phyloP scores from a whole-genome alignment of 2,113 vertebrate species.

The Thamnophis sirtalis region DNA sequence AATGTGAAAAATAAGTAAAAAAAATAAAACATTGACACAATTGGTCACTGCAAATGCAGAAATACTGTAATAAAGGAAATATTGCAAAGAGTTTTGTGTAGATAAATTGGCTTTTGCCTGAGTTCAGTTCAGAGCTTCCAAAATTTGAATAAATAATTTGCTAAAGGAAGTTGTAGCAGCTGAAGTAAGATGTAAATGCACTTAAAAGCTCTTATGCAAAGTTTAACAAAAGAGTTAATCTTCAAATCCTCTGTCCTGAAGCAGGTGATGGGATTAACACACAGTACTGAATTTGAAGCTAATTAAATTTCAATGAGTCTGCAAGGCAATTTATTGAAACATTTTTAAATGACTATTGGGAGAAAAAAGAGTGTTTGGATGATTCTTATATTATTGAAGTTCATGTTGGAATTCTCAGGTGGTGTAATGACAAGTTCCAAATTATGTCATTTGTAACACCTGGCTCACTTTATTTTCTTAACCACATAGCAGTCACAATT shows the following conservation, averaged over 20 bases:
- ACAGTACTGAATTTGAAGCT: not conserved
- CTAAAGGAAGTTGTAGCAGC: not conserved
- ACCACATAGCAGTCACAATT: not conserved
- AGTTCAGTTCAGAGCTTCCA: not conserved
- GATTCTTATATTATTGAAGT: not conserved
- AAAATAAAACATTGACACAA: not conserved
- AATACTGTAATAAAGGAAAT: not conserved
- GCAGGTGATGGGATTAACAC: not conserved
- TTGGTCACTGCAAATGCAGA: not conserved
- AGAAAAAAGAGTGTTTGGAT: not conserved
- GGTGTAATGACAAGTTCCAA: not conserved
- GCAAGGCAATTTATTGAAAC: not conserved
- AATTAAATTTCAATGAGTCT: not conserved
- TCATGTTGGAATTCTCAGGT: not conserved
- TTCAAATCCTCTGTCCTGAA: not conserved
- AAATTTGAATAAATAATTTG: conserved; percentile 3
- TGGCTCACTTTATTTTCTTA: not conserved
- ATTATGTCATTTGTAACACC: not conserved
- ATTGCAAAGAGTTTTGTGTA: not conserved
- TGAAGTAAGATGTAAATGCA: conserved; percentile 3
- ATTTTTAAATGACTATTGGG: not conserved
- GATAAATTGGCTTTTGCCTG: not conserved
- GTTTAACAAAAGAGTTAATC: conserved; percentile 7
- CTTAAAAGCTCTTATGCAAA: not conserved
- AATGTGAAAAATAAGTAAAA: not conserved